Percentiles rank a stretch among this genome's conserved stretches.
Conservation (phyloP, 2,797 vertebrate species). For the Stomatorhinus walkeri region DNA sequence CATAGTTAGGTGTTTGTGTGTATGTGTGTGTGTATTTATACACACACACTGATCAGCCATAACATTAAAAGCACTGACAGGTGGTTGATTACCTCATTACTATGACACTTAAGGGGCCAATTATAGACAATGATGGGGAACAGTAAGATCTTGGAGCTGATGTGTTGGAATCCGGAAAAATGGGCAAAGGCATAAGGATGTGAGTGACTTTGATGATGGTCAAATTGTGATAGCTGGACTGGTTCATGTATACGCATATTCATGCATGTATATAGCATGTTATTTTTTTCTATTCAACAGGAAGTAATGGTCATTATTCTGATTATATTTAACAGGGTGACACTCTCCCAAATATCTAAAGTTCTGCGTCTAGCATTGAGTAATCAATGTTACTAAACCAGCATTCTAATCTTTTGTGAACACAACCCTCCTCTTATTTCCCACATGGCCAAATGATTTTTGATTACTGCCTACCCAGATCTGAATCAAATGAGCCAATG, state of each 20-base stretch:
- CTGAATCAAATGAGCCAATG: constrained; percentile 25
- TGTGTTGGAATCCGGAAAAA: background rate
- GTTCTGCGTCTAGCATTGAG: background rate
- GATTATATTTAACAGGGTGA: background rate
- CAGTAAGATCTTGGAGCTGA: background rate
- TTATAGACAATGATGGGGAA: background rate
- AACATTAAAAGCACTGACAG: background rate
- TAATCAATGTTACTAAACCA: no score
- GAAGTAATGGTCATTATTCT: background rate
- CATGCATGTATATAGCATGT: background rate
- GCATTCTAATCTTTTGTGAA: constrained; percentile 27
- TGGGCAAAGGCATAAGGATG: background rate
- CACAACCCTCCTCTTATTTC: constrained; percentile 30
- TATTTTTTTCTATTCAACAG: background rate
- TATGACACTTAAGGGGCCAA: background rate
- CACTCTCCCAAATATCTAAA: background rate
- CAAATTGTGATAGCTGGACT: background rate
- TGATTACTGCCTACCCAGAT: constrained; percentile 45
- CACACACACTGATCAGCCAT: background rate
- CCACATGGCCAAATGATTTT: constrained; percentile 47
- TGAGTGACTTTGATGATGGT: background rate
- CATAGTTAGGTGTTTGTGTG: no score
- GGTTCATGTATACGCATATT: background rate
- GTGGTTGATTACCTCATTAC: background rate
- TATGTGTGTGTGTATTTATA: no score